Evolutionary conservation across 2,113 vertebrate genomes (phyloP), one percentile per base, ranked within the genome.

Genomic region (Xiphophorus hellerii): DNA sequence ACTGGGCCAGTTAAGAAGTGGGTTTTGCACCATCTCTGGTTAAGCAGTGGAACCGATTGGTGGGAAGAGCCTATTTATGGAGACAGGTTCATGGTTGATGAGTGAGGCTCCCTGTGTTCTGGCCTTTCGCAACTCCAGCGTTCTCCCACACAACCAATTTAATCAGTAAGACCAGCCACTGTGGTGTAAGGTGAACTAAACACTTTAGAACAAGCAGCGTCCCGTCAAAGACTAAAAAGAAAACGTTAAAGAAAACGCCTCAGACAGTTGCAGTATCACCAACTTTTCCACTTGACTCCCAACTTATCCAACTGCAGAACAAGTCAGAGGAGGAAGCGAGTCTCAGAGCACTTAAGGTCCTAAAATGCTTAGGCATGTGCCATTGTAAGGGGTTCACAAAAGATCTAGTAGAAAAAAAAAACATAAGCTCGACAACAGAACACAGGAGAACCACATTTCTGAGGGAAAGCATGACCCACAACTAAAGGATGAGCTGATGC

Each of bases 301-400:
- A 72, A 80, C 80, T 84, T 78, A 83, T 84, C 82, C 73, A 82
- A 66, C 58, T 33, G 78, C 74, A 68, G 73, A 78, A 82, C 81
- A 74, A 87, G 75, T 65, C 20, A 61, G 79, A 62, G 72, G 65
- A 73, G 76, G 3, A 63, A 74, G 81, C 77, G 73, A n/a, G 76
- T 84, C 66, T 88, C 74, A 86, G 90, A 86, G 89, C 88, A 89
- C 91, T 91, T 90, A 74, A 84, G 90, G 87, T 88, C 88, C 87
- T 80, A 78, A 76, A 87, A 83, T 69, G 48, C 76, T 77, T 77
- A 69, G 82, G 83, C 86, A 77, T 82, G 82, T 82, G 64, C 82
- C 8, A 51, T 83, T 68, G 62, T 54, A 71, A 68, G 71, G 79
- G 81, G 73, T 65, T 29, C 64, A 81, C 35, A 78, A 71, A 77